A percentile compares a stretch with the other conserved stretches of the same genome.
These are phyloP conservation scores for Leptarthrus brevirostris DNA, from an alignment of 2,888 invertebrate genomes.

Conservation along the genomic window DNA sequence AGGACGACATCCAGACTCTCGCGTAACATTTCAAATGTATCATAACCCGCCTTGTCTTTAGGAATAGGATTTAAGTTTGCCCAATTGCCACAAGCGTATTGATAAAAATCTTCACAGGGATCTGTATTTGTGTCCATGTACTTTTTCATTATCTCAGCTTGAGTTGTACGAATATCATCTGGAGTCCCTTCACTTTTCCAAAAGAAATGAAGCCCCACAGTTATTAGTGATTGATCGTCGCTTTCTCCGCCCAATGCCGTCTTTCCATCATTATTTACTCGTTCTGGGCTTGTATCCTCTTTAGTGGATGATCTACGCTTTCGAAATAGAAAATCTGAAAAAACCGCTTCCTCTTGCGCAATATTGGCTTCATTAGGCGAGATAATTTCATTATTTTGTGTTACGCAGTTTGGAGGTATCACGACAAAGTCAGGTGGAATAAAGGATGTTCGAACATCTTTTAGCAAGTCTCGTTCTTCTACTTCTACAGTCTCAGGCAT, in stretches of 20 bases:
- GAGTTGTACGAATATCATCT: constrained; percentile 71
- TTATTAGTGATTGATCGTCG: background rate
- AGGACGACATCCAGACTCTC: constrained; percentile 81
- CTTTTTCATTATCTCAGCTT: constrained; percentile 78
- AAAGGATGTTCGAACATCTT: constrained; percentile 74
- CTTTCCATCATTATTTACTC: background rate
- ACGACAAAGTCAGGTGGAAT: constrained; percentile 70
- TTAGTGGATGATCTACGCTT: constrained; percentile 17
- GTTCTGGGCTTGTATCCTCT: background rate
- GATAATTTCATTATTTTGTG: constrained; percentile 51
- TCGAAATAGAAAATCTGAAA: constrained; percentile 23
- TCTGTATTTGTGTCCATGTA: constrained; percentile 80
- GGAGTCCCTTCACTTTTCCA: constrained; percentile 71
- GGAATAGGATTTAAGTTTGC: constrained; percentile 86
- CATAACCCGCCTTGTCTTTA: constrained; percentile 87
- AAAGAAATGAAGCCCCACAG: constrained; percentile 66
- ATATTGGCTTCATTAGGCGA: constrained; percentile 13
- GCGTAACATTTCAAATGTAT: constrained; percentile 89
- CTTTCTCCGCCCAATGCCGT: background rate
- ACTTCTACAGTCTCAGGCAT: constrained; percentile 64
- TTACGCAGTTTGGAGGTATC: constrained; percentile 65
- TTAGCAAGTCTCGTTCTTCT: constrained; percentile 72
- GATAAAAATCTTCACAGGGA: constrained; percentile 86
- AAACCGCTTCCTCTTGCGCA: constrained; percentile 18
- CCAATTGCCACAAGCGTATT: constrained; percentile 90